Evolutionary conservation across 1,140 invertebrate genomes (phyloP), one percentile per base, ranked within the genome.

Genomic region (Drosophila insularis): DNA sequence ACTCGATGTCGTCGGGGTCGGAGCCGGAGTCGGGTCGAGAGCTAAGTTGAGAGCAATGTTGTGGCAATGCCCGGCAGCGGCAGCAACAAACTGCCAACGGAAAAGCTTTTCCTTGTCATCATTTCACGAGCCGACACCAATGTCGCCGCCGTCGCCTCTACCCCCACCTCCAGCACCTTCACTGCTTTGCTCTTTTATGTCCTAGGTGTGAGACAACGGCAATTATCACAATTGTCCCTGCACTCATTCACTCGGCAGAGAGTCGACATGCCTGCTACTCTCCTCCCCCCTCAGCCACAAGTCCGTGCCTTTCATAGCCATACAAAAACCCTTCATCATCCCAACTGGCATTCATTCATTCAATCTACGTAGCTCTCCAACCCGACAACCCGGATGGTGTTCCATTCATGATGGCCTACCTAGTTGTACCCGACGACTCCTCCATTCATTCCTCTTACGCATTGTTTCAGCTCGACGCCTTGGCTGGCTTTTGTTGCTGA

Each of bases 41-140:
- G 72, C 31, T 10, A 43, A 14, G 60, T 31, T 31, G 40, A 50
- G 43, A 21, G 46, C 46, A 37, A 32, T 11, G 64, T 43, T 53
- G 58, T 43, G 61, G 27, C 61, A 56, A 65, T 63, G 71, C 43
- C 55, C 40, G 63, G 17, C 68, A 66, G 65, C 40, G 53, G 58
- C 65, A 73, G 64, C 74, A 78, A 56, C 79, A 87, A 80, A 89
- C 76, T 77, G 84, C 71, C 84, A 69, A 56, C 80, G 84, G 80
- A 89, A 89, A 87, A 89, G 84, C 84, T 78, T 89, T 89, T 89
- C 72, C 84, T 84, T 89, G 84, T 89, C 84, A 89, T 89, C 84
- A 89, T 89, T 89, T 89, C 80, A 89, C 77, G 80, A 82, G 67
- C 81, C 75, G 77, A 79, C 79, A 63, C 60, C 13, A 64, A 63